Evolutionary conservation across 1,140 invertebrate genomes (phyloP).

Genomic region (Tetraneura akinire): DNA sequence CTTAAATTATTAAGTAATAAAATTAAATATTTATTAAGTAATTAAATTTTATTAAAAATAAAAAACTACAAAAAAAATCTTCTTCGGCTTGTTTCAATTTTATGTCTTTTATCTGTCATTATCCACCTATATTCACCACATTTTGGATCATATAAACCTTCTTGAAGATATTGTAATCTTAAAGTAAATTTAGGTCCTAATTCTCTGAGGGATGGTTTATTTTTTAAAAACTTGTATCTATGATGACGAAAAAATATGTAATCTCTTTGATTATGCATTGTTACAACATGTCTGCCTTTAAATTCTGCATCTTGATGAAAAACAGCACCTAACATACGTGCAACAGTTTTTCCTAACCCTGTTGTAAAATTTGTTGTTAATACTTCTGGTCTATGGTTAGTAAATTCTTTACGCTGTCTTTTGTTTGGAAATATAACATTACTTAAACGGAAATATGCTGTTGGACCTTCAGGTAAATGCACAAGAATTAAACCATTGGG

Average conservation of each 20-base stretch:
- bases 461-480: slow-evolving; percentile 94
- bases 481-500: slow-evolving; percentile 90
- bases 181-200: slow-evolving; percentile 95
- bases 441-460: slow-evolving; percentile 68
- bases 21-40: no score
- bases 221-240: slow-evolving; percentile 91
- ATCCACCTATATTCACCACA: slow-evolving; percentile 97
- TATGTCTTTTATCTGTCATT: slow-evolving; percentile 84
- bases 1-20: no score
- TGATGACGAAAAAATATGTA: slow-evolving; percentile 99
- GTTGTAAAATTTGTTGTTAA: slow-evolving; percentile 97
- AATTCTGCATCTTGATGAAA: slow-evolving; percentile 98
- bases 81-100: slow-evolving; percentile 86
- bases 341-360: slow-evolving; percentile 83
- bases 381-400: slow-evolving; percentile 87
- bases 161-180: slow-evolving; percentile 87
- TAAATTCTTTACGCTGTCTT: slow-evolving; percentile 76
- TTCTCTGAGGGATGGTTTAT: slow-evolving; percentile 74
- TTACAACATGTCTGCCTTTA: slow-evolving; percentile 86
- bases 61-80: slow-evolving; percentile 80
- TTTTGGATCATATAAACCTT: slow-evolving; percentile 96
- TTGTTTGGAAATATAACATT: slow-evolving; percentile 83
- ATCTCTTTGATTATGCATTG: slow-evolving; percentile 98
- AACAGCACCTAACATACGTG: slow-evolving; percentile 90
- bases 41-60: not conserved